Percentiles rank a stretch among this genome's conserved stretches.
Evolutionary conservation across 2,113 vertebrate species (phyloP).

Genomic region (Coptodon bakossiorum): DNA sequence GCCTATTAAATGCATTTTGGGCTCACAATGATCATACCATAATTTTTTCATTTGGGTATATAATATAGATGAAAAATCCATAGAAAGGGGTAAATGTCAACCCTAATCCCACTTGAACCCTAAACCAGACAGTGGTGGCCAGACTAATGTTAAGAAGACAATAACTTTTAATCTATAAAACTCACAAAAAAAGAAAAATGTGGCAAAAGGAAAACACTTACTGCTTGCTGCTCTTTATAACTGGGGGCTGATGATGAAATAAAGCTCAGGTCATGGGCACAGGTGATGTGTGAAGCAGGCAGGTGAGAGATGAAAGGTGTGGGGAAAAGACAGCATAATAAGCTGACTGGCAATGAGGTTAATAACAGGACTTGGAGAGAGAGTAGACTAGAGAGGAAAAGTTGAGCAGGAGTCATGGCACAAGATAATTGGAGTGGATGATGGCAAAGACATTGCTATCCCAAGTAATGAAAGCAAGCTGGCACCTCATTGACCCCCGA

Average conservation of each 20-base stretch:
- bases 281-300: not conserved
- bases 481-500: constrained; percentile 9
- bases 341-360: not conserved
- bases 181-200: not conserved
- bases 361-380: not conserved
- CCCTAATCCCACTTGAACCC: not conserved
- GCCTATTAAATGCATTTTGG: not conserved
- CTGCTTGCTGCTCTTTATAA: not conserved
- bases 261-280: not conserved
- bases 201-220: not conserved
- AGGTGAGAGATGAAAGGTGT: not conserved
- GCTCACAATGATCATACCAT: not conserved
- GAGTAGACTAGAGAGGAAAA: not conserved
- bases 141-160: not conserved
- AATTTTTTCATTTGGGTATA: not conserved
- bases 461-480: constrained; percentile 14
- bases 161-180: not conserved
- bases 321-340: not conserved
- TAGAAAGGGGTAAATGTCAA: not conserved
- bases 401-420: not conserved
- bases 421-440: not conserved
- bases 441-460: not conserved
- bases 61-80: not conserved
- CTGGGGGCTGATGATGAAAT: not conserved
- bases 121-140: not conserved